phyloP scores from a whole-genome alignment of 2,797 vertebrate genomes.

The Gallinago nigripennis region DNA sequence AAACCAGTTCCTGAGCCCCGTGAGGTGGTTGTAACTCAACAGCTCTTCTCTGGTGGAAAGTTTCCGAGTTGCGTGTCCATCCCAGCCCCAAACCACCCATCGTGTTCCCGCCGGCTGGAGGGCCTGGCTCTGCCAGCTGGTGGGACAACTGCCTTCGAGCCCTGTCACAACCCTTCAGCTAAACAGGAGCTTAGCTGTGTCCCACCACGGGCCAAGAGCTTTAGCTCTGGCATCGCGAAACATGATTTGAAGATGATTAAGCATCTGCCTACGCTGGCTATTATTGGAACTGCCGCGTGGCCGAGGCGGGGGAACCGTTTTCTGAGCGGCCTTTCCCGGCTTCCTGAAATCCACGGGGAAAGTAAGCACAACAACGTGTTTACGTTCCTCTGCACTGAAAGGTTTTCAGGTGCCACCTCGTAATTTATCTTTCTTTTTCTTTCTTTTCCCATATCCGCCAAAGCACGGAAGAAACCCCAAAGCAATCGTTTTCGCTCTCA shows the following conservation, averaged over 20 bases:
- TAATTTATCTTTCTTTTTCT: neutral
- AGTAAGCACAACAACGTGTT: neutral
- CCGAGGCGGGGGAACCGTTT: neutral
- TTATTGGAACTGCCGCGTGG: neutral
- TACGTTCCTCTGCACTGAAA: neutral
- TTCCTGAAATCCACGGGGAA: neutral
- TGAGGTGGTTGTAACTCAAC: neutral
- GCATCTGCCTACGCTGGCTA: neutral
- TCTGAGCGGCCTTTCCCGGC: neutral
- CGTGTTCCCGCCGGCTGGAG: fast-evolving
- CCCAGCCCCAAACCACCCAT: neutral
- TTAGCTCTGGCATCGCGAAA: neutral
- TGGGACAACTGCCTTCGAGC: neutral
- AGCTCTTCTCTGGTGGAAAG: neutral
- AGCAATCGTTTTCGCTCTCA: fast-evolving
- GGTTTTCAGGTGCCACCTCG: neutral
- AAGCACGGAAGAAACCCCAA: neutral
- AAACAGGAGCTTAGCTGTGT: slow-evolving; percentile 58
- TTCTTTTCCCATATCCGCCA: neutral
- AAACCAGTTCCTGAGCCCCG: fast-evolving
- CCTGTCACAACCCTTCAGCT: neutral
- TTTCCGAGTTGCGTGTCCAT: neutral
- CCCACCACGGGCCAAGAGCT: neutral
- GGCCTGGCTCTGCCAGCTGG: neutral
- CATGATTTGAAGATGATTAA: slow-evolving; percentile 29